Base-by-base conservation (phyloP, 2,113 vertebrate species). In the Panthera uncia region DNA sequence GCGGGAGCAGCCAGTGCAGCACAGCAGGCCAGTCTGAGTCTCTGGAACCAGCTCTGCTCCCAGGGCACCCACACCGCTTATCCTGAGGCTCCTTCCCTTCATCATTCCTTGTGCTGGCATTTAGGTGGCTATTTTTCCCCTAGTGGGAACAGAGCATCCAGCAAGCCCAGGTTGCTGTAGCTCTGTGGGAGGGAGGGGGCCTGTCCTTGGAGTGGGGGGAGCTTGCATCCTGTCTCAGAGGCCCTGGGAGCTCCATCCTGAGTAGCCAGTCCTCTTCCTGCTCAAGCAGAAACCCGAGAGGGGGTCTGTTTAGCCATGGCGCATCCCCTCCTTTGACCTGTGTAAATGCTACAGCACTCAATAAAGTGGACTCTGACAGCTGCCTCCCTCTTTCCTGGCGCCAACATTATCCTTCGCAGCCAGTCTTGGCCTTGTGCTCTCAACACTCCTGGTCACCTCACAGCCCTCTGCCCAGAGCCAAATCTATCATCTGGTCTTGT, bases 321-420 rank as follows among this genome's bases (percentile, higher is more conserved):
- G 65, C 83, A 6, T 65, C n/a, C 52, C 33, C 48, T 92, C 74
- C 65, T 84, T 91, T 92, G 61, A 95, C 38, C 63, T 81, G 50
- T 96, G 78, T 97, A 93, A 81, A 79, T 52, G 95, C 29, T 89
- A 31, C 29, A 66, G 36, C 69, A 63, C 41, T 91, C 66, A 98
- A 94, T 98, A 98, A 97, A 98, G 45, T 66, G 79, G 71, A 96
- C 91, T 85, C 57, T 78, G 71, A 89, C 61, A 33, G 78, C 57
- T 19, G n/a, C n/a, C 38, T 78, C 29, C 55, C 69, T 83, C 45
- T 61, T 74, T 71, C 65, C 55, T 38, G 78, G 48, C 12, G 29
- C 4, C 25, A 76, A 23, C 13, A 7, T 36, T 23, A 12, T 84
- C 69, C 38, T 55, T 76, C 76, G 29, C 29, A 2, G 12, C n/a